Evolutionary conservation across 2,113 vertebrate genomes (phyloP), one percentile per base, ranked within the genome.

Genomic region (Anarrhichthys ocellatus): DNA sequence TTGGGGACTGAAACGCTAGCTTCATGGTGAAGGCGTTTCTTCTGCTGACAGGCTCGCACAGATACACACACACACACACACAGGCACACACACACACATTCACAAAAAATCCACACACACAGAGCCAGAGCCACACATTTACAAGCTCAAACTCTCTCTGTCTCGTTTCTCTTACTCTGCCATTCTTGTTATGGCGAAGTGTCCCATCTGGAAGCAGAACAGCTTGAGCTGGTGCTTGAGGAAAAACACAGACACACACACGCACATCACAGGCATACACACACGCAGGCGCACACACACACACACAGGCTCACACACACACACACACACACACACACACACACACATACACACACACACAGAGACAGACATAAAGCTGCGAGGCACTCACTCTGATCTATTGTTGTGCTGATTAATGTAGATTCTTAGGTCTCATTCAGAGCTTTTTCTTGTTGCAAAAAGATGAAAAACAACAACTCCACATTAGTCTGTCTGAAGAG

Each of bases 181-280:
- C 68, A 81, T 84, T 82, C 69, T 71, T 82, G 87, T 86, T 84
- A 52, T 82, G 86, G 86, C 87, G 80, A 92, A 86, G 73, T 70
- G 80, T 78, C 84, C 85, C 87, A 84, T 86, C 82, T 90, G 82
- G 88, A 84, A 40, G 70, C 46, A 36, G n/a, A 91, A 88, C 81
- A 88, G 76, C 85, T 91, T 77, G 66, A 75, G 82, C 38, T 78
- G 32, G 34, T 80, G 77, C 75, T 81, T 69, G 66, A 83, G 27
- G 66, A 79, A 27, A 65, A 65, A 44, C 66, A 64, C 56, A 40
- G 50, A 73, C 59, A 68, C 46, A 40, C 54, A 32, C n/a, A 71
- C 44, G 0, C 44, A 20, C 46, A 50, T 50, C 56, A 72, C 48
- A 40, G 9, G 5, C 68, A 32, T 11, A 59, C n/a, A 15, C n/a